phyloP scores from a whole-genome alignment of 2,888 invertebrate genomes.

The Heliconius cydno region DNA sequence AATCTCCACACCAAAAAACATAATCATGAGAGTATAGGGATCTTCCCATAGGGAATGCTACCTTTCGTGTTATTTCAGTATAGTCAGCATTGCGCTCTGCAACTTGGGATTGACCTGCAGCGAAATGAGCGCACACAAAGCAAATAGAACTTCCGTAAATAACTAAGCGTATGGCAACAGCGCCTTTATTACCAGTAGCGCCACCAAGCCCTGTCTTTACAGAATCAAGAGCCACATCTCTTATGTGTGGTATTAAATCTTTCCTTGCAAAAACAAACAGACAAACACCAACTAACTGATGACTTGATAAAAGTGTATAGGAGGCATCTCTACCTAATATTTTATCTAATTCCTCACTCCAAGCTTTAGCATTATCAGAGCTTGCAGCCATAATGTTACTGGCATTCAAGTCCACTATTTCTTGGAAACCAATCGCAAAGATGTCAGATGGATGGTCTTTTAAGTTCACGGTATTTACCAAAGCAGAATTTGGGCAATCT shows the following conservation, averaged over 20 bases:
- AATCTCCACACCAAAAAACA: constrained; percentile 99
- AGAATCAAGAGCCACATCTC: constrained; percentile 96
- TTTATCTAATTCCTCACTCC: constrained; percentile 98
- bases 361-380: constrained; percentile 94
- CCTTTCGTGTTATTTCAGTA: constrained; percentile 95
- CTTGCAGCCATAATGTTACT: constrained; percentile 98
- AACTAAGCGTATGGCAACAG: constrained; percentile 95
- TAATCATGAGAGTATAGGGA: constrained; percentile 98
- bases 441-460: constrained; percentile 91
- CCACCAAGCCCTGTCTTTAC: constrained; percentile 99
- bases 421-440: constrained; percentile 99
- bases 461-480: constrained; percentile 76
- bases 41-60: constrained; percentile 95
- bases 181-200: constrained; percentile 98
- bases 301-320: constrained; percentile 95
- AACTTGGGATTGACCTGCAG: constrained; percentile 98
- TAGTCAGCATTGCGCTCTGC: constrained; percentile 98
- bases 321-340: constrained; percentile 93
- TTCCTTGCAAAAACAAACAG: constrained; percentile 97
- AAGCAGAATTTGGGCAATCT: constrained; percentile 87
- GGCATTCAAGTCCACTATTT: constrained; percentile 99
- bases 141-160: constrained; percentile 96
- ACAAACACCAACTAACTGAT: constrained; percentile 98
- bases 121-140: constrained; percentile 99
- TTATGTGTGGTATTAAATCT: constrained; percentile 92